Evolutionary conservation across 2,797 vertebrate genomes (phyloP).

Genomic region (Capromys pilorides): DNA sequence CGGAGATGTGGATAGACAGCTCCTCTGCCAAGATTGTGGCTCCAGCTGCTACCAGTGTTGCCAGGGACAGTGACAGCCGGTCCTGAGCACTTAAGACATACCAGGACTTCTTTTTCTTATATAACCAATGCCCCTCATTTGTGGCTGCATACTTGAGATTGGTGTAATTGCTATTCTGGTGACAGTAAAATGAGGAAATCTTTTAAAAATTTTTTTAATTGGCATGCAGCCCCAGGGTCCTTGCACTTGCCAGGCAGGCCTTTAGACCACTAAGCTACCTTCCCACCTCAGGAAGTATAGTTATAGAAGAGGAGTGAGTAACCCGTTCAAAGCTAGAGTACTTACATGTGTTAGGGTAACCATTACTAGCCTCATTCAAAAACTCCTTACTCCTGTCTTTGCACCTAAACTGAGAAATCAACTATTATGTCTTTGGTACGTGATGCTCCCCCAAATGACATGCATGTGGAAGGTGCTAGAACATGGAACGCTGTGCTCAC

Average conservation of each 20-base stretch:
- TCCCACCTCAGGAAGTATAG: background rate
- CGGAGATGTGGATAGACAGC: background rate
- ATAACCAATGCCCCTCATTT: background rate
- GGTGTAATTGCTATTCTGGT: background rate
- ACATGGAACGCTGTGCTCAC: background rate
- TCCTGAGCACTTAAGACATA: background rate
- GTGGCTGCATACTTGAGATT: background rate
- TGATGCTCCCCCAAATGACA: background rate
- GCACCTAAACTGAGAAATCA: background rate
- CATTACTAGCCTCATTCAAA: background rate
- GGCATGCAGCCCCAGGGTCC: too few species aligned
- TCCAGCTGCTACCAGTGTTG: background rate
- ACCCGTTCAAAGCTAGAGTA: background rate
- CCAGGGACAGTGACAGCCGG: rapidly evolving
- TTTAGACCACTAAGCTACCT: too few species aligned
- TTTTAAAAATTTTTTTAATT: too few species aligned
- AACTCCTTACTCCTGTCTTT: background rate
- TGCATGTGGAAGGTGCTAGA: background rate
- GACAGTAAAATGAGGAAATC: background rate
- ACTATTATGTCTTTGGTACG: background rate
- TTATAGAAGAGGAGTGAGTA: too few species aligned
- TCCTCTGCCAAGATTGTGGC: background rate
- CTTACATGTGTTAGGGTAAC: background rate
- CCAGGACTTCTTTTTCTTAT: too few species aligned
- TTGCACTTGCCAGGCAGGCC: too few species aligned